Base-by-base conservation (phyloP, 2,113 vertebrate genomes). In the Strigops habroptila region DNA sequence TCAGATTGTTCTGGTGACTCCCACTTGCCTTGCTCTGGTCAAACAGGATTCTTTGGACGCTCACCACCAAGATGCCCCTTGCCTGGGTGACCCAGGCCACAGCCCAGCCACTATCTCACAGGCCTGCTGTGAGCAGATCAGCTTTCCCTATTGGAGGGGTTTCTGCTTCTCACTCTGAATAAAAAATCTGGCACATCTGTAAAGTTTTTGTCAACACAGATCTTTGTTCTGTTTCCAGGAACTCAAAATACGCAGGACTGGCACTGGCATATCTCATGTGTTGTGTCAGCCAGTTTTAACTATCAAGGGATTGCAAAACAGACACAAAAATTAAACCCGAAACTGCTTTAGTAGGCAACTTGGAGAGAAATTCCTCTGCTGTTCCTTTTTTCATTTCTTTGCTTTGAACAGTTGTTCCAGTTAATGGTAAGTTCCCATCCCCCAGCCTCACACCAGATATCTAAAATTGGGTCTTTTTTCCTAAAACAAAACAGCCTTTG, bases 221-320 rank as follows among this genome's bases (percentile, higher is more conserved):
- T 93, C 82, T 88, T 90, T 92, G 57, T 90, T 55, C 15, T 85
- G 12, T 85, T 84, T 92, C 76, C 85, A 95, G 79, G 44, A 88
- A 51, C 81, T 65, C 53, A 91, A 76, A 97, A 91, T 62, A 94
- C 57, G 41, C 49, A 51, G 62, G 77, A 84, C 57, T 82, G 88
- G 86, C 88, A 91, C 63, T 86, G 81, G 59, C 57, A 51, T 82
- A 96, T 96, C 91, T 95, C 67, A 63, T 92, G 73, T 96, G 85
- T 94, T 95, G 94, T 95, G 86, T 96, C 91, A 96, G 94, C 94
- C 91, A 92, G 75, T 96, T 96, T 81, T 93, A 92, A 84, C 94
- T 92, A 77, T 87, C 84, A 85, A 97, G 90, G 71, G 84, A 97
- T 95, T 95, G 90, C 93, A 95, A 94, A 97, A 97, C 76, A 91